phyloP scores from a whole-genome alignment of 92 coral and sea anemone genomes.

The Actinostola sp. region DNA sequence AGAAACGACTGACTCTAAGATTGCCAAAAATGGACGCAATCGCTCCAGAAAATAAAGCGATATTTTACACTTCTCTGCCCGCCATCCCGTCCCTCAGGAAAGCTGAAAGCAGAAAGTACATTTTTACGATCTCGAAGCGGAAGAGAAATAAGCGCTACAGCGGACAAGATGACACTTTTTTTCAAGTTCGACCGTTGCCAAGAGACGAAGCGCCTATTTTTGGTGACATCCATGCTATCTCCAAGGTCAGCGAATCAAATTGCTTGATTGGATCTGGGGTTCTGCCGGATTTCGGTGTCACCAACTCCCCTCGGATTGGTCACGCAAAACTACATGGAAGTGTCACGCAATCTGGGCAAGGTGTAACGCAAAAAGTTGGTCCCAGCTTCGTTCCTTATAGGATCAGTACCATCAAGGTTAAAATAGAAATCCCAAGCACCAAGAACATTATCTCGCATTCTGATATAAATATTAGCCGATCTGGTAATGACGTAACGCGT shows the following conservation, averaged over 20 bases:
- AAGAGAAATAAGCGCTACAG: conserved; percentile 4
- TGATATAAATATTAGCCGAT: too few relatives aligned
- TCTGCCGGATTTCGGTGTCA: conserved; percentile 3
- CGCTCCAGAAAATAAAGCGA: conserved; percentile 77
- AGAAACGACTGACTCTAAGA: conserved; percentile 43
- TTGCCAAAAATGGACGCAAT: conserved; percentile 72
- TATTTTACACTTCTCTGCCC: conserved; percentile 76
- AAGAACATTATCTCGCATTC: too few relatives aligned
- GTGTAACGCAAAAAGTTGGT: not conserved
- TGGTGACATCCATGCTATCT: conserved; percentile 34
- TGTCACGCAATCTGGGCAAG: not conserved
- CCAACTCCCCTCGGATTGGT: not conserved
- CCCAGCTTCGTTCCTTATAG: too few relatives aligned
- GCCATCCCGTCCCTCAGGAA: conserved; percentile 53
- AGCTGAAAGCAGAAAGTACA: conserved; percentile 33
- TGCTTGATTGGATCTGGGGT: conserved; percentile 9
- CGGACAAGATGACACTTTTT: conserved; percentile 25
- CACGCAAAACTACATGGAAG: not conserved
- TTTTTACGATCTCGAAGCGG: conserved; percentile 4
- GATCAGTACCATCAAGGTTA: too few relatives aligned
- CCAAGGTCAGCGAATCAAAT: conserved; percentile 19
- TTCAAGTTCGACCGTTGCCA: conserved; percentile 57
- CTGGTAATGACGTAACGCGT: too few relatives aligned
- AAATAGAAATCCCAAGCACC: too few relatives aligned
- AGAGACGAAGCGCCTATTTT: conserved; percentile 48